Conservation (phyloP, 2,888 invertebrate species). For the Megaustenia siamemsis region DNA sequence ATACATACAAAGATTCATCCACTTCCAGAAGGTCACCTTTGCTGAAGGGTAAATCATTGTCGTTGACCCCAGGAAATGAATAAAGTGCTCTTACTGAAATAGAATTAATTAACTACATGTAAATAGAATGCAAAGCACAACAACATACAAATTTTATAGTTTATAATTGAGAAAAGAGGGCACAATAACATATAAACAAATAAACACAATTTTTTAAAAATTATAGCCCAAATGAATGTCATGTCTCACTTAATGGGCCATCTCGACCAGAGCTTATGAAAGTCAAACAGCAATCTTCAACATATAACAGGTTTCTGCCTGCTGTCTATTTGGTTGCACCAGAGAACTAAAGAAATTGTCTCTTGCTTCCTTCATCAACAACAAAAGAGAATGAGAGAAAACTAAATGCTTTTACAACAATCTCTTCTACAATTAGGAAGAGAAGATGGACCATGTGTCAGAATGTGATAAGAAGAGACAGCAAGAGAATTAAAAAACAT, state of each 20-base stretch:
- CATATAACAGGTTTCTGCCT: not conserved
- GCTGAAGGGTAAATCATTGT: slow-evolving; percentile 53
- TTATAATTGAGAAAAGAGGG: not conserved
- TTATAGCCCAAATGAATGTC: not conserved
- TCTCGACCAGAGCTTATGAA: not conserved
- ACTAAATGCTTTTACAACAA: no score
- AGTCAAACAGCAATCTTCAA: not conserved
- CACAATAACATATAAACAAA: not conserved
- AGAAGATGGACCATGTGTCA: no score
- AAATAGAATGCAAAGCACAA: not conserved
- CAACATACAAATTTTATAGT: not conserved
- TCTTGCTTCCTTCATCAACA: no score
- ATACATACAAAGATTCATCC: slow-evolving; percentile 47
- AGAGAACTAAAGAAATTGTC: not conserved
- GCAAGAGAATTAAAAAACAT: no score
- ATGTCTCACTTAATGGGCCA: no score
- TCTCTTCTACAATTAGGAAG: no score
- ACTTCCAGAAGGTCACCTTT: slow-evolving; percentile 52
- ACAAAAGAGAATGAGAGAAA: no score
- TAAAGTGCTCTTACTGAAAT: slow-evolving; percentile 45
- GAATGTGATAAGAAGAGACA: no score
- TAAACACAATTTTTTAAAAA: not conserved
- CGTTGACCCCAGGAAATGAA: slow-evolving; percentile 38
- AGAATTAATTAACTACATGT: not conserved
- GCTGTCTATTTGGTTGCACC: not conserved